A percentile compares a stretch with the other conserved stretches of the same genome.
Conservation (phyloP, 2,113 vertebrate genomes). For the Sylvicapra grimmia region DNA sequence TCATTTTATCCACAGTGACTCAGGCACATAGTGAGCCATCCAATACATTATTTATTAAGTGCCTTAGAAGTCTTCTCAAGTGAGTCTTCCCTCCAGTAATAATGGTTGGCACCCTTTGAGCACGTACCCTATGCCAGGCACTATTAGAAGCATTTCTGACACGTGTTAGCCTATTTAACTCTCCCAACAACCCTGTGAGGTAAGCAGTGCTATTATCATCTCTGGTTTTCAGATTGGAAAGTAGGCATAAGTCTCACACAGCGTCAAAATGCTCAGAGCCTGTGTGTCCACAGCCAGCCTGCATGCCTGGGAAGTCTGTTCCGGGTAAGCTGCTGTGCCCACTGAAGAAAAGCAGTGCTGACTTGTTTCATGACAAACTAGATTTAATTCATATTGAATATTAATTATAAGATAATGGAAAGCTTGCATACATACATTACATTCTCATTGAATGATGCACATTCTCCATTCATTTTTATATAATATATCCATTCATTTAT, state of each 20-base stretch:
- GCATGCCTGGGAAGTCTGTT: background rate
- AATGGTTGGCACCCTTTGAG: background rate
- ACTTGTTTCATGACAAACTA: background rate
- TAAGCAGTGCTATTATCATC: background rate
- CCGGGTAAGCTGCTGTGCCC: background rate
- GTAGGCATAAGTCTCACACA: background rate
- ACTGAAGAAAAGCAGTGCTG: background rate
- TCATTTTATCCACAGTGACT: background rate
- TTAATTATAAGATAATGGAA: background rate
- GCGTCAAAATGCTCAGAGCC: background rate
- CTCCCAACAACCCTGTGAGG: background rate
- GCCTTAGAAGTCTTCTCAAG: background rate
- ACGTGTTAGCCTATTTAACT: background rate
- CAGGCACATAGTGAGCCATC: background rate
- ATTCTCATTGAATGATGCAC: background rate
- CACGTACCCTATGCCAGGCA: background rate
- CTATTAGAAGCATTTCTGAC: background rate
- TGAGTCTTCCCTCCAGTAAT: background rate
- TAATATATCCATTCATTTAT: background rate
- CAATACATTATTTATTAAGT: background rate
- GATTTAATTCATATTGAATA: background rate
- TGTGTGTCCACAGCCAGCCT: background rate
- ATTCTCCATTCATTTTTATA: background rate
- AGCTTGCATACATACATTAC: background rate
- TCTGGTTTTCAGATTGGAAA: background rate